A percentile compares a stretch with the other conserved stretches of the same genome.
phyloP scores from a whole-genome alignment of 2,888 invertebrate genomes.

The Sminthurides aquaticus region DNA sequence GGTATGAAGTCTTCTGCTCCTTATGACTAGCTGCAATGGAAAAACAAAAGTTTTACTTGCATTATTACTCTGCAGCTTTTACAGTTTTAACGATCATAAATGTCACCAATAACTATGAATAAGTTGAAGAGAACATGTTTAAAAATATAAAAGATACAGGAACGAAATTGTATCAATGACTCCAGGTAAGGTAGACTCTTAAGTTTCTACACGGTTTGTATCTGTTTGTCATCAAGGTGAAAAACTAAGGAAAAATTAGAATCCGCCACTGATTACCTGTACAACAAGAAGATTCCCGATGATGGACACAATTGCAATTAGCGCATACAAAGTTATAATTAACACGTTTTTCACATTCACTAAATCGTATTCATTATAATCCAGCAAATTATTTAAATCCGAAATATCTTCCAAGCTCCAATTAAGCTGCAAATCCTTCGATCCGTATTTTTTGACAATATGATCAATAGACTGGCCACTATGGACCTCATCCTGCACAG shows the following conservation, averaged over 20 bases:
- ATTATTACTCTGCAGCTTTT: slow-evolving; percentile 2
- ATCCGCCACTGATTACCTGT: slow-evolving; percentile 28
- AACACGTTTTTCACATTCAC: slow-evolving; percentile 34
- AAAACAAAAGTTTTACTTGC: too few relatives aligned
- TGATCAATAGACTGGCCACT: background rate
- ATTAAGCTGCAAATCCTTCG: slow-evolving; percentile 32
- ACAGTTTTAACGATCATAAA: too few relatives aligned
- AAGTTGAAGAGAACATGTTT: too few relatives aligned
- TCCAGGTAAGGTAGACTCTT: too few relatives aligned
- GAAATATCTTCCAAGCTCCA: slow-evolving; percentile 31
- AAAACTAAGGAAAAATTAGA: background rate
- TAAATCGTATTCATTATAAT: slow-evolving; percentile 15
- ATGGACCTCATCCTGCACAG: background rate
- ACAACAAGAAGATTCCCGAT: slow-evolving; percentile 42
- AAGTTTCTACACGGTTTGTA: too few relatives aligned
- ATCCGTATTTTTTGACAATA: background rate
- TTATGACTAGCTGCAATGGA: slow-evolving; percentile 47
- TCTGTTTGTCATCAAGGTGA: too few relatives aligned
- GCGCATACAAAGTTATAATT: slow-evolving; percentile 35
- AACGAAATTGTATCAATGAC: too few relatives aligned
- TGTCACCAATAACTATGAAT: too few relatives aligned
- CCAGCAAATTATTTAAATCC: slow-evolving; percentile 38
- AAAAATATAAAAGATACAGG: too few relatives aligned
- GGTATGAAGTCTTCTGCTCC: slow-evolving; percentile 52
- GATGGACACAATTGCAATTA: slow-evolving; percentile 38